These are phyloP conservation scores for Globodera rostochiensis DNA, from an alignment of 1,140 invertebrate species.

Conservation along the genomic window DNA sequence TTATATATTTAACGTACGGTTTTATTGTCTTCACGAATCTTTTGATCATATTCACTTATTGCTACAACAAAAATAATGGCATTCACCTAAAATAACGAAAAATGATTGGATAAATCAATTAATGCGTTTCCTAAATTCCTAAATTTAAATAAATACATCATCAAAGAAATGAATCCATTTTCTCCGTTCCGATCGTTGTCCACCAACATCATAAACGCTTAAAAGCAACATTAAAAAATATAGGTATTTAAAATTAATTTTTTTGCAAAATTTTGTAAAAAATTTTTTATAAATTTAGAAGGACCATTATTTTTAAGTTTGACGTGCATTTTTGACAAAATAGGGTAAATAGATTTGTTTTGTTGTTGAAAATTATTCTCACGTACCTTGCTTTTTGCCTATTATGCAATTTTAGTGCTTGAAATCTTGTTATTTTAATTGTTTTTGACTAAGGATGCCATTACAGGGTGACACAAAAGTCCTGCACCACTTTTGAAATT, in stretches of 20 bases:
- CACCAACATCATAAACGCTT: conserved; percentile 68
- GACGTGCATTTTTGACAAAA: neutral
- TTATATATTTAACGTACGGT: conserved; percentile 22
- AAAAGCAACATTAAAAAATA: conserved; percentile 17
- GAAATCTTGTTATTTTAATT: no score
- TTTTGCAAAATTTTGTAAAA: no score
- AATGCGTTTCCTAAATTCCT: neutral
- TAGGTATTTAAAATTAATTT: no score
- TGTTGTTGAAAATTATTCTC: no score
- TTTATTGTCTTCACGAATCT: conserved; percentile 39
- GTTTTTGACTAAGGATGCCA: no score
- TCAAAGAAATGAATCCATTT: conserved; percentile 73
- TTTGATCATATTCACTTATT: conserved; percentile 55
- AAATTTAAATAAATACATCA: conserved; percentile 62
- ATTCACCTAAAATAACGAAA: conserved; percentile 29
- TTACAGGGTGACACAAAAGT: no score
- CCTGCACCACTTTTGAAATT: no score
- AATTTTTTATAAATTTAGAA: no score
- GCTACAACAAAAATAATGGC: conserved; percentile 53
- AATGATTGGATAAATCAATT: conserved; percentile 68
- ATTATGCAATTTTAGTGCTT: no score
- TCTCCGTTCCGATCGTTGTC: conserved; percentile 70
- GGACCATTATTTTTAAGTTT: neutral
- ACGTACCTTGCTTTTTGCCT: no score
- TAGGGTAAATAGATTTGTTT: no score